These are phyloP conservation scores for Marmota monax DNA, from an alignment of 2,113 vertebrate species.

Conservation along the genomic window DNA sequence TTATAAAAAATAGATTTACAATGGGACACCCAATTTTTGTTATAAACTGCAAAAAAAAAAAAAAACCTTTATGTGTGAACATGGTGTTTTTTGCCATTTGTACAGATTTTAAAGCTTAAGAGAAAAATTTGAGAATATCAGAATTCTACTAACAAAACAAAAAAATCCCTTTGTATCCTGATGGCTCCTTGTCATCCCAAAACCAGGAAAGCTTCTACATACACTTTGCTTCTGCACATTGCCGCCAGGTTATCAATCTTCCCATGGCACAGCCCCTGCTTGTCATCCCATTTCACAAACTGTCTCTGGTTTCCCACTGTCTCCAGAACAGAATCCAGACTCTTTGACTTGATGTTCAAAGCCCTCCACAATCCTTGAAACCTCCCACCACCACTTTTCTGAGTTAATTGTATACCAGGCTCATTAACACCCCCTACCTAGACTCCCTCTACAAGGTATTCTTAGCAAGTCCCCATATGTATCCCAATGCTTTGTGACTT, in stretches of 20 bases:
- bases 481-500: not conserved
- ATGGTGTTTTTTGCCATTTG: not conserved
- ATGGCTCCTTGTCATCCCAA: constrained; percentile 41
- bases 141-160: constrained; percentile 18
- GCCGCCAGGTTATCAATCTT: constrained; percentile 37
- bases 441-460: not conserved
- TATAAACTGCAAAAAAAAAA: not conserved
- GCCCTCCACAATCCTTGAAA: not conserved
- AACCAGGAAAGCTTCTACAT: constrained; percentile 58
- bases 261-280: not conserved
- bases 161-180: not conserved
- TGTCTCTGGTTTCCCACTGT: constrained; percentile 43
- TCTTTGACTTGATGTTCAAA: constrained; percentile 44
- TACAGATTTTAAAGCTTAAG: constrained; percentile 41
- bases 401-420: not conserved
- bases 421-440: not conserved
- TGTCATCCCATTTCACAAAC: constrained; percentile 22
- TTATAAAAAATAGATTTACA: not conserved
- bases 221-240: not conserved
- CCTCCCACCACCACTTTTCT: not conserved
- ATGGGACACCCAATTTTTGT: not conserved
- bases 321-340: constrained; percentile 52
- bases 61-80: not conserved
- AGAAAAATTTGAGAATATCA: constrained; percentile 4
- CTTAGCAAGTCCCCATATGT: not conserved